phyloP scores from a whole-genome alignment of 2,888 invertebrate species.

The Lithophane semibrunnea region DNA sequence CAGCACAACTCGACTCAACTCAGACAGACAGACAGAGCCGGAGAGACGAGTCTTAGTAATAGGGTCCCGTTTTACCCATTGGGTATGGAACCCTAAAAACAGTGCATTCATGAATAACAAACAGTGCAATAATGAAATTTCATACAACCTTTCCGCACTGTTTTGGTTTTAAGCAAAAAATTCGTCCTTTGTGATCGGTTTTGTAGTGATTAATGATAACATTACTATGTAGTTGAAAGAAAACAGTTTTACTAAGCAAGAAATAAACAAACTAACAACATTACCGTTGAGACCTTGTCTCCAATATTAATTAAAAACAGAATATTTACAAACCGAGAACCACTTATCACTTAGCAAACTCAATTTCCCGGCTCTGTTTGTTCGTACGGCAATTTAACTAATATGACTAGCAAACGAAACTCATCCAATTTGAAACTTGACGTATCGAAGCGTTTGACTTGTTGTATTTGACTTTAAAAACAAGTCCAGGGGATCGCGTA shows the following conservation, averaged over 20 bases:
- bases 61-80: too few relatives aligned
- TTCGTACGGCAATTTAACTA: constrained; percentile 62
- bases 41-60: too few relatives aligned
- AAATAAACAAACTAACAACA: constrained; percentile 2
- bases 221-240: too few relatives aligned
- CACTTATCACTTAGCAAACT: constrained; percentile 48
- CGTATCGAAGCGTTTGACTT: constrained; percentile 43
- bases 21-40: too few relatives aligned
- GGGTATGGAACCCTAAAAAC: too few relatives aligned
- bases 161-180: too few relatives aligned
- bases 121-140: too few relatives aligned
- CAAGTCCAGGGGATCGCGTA: constrained; percentile 27
- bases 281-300: background rate
- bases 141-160: too few relatives aligned
- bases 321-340: constrained; percentile 51
- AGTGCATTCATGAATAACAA: too few relatives aligned
- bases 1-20: too few relatives aligned
- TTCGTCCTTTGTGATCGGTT: too few relatives aligned
- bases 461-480: constrained; percentile 54
- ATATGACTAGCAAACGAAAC: constrained; percentile 54
- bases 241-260: background rate
- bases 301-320: constrained; percentile 50
- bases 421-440: constrained; percentile 57
- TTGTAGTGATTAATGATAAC: too few relatives aligned
- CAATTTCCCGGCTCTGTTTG: constrained; percentile 54